phyloP scores from a whole-genome alignment of 2,797 vertebrate genomes.

The Galagoides demidoff region DNA sequence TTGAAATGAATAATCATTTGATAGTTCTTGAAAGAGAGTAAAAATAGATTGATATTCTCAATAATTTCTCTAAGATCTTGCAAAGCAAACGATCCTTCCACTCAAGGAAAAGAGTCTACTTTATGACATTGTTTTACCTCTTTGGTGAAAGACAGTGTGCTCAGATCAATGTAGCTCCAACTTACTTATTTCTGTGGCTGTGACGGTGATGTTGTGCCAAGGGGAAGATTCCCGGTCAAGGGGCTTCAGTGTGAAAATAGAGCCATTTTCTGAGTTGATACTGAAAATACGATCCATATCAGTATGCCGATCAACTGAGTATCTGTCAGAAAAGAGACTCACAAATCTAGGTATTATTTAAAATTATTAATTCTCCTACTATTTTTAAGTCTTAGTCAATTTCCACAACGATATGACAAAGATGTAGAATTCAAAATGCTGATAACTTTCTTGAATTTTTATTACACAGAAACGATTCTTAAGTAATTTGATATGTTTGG shows the following conservation, averaged over 20 bases:
- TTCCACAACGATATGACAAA: background rate
- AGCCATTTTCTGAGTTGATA: constrained; percentile 95
- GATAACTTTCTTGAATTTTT: background rate
- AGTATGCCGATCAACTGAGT: constrained; percentile 95
- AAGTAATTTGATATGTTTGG: background rate
- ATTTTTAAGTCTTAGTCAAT: background rate
- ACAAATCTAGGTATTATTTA: background rate
- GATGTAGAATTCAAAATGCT: background rate
- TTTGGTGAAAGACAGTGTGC: background rate
- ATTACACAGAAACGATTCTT: background rate
- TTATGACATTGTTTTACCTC: background rate
- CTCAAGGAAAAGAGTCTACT: background rate
- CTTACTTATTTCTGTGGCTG: constrained; percentile 97
- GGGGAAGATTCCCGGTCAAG: constrained; percentile 96
- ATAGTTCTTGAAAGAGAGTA: background rate
- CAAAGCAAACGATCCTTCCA: background rate
- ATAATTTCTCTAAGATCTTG: background rate
- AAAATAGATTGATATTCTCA: background rate
- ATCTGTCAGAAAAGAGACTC: constrained; percentile 88
- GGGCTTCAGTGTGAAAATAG: constrained; percentile 93
- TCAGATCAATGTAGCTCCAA: constrained; percentile 11
- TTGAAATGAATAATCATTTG: constrained; percentile 13
- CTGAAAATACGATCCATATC: constrained; percentile 96
- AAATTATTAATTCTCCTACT: background rate
- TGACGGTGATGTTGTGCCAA: constrained; percentile 97